Base-by-base conservation (phyloP, 1,140 invertebrate genomes). In the Palaemon carinicauda region DNA sequence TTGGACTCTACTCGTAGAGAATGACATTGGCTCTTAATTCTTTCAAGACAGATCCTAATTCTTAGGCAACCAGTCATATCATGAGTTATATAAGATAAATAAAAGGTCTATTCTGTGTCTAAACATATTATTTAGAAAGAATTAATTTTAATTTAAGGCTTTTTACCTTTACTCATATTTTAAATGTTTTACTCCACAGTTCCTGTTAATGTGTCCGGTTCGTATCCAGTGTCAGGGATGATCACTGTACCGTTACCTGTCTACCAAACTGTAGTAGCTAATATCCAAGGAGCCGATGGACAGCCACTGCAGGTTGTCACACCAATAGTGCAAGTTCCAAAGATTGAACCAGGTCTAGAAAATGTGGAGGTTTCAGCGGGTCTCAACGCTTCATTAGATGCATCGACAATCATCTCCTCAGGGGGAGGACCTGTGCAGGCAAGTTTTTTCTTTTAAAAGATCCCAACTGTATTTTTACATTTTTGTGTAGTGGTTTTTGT, bases 241-340 rank as follows among this genome's bases (percentile, higher is more conserved):
- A 97, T 99, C 90, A 98, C 97, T 54, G 96, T 98, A 87, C 97
- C 98, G 73, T 97, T 98, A 53, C 96, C 96, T 82, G 97, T 98
- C 96, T 99, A 98, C 92, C 97, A 98, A 92, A 97, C 96, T 56
- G 97, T 99, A 93, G 96, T 98, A 90, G 96, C 96, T 31, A 97
- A 97, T 91, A 96, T 98, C 90, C 96, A 89, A 51, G 86, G 82
- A 15, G 74, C 83, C 15, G 89, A 89, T 78, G 88, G 89, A n/a
- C 86, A 89, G 69, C 87, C 89, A 31, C 89, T 90, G 51, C 89
- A 91, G 78, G 90, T 90, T 91, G 94, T 96, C 27, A 94, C 95
- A 82, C 96, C 95, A 80, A 94, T 95, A 91, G 95, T 96, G 90
- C 95, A 96, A 93, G 95, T 97, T 91, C 94, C 94, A 31, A 95